A percentile compares a stretch with the other conserved stretches of the same genome.
These are phyloP conservation scores for Aphis gossypii DNA, from an alignment of 1,140 invertebrate species.

Conservation along the genomic window DNA sequence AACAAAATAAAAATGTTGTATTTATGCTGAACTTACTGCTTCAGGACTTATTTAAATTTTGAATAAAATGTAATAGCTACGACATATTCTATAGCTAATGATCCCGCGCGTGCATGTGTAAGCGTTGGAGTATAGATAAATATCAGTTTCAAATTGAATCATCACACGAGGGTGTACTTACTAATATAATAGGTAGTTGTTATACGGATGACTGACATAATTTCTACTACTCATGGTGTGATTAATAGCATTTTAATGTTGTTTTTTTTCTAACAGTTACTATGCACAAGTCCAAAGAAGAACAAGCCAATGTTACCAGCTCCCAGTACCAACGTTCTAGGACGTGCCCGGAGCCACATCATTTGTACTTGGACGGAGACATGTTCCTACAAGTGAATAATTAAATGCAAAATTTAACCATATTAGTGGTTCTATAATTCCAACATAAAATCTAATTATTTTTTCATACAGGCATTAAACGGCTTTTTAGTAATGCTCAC, in stretches of 20 bases:
- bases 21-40: background rate
- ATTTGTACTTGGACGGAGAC: constrained; percentile 89
- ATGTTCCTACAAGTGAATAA: constrained; percentile 89
- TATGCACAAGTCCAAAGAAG: constrained; percentile 91
- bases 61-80: background rate
- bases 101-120: background rate
- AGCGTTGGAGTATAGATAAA: background rate
- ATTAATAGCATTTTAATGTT: constrained; percentile 54
- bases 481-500: constrained; percentile 98
- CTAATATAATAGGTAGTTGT: constrained; percentile 48
- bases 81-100: constrained; percentile 9
- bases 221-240: constrained; percentile 22
- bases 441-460: background rate
- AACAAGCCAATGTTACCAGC: constrained; percentile 65
- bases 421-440: background rate
- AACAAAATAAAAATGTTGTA: constrained; percentile 1
- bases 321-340: constrained; percentile 72
- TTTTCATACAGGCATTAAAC: constrained; percentile 90
- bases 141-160: constrained; percentile 49
- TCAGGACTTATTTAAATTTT: constrained; percentile 6
- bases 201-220: constrained; percentile 42
- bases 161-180: constrained; percentile 47
- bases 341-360: constrained; percentile 82
- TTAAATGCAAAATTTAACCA: background rate
- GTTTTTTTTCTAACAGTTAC: constrained; percentile 78